Percentiles rank a stretch among this genome's conserved stretches.
Conservation (phyloP, 2,797 vertebrate species). For the Clarias pachynema region DNA sequence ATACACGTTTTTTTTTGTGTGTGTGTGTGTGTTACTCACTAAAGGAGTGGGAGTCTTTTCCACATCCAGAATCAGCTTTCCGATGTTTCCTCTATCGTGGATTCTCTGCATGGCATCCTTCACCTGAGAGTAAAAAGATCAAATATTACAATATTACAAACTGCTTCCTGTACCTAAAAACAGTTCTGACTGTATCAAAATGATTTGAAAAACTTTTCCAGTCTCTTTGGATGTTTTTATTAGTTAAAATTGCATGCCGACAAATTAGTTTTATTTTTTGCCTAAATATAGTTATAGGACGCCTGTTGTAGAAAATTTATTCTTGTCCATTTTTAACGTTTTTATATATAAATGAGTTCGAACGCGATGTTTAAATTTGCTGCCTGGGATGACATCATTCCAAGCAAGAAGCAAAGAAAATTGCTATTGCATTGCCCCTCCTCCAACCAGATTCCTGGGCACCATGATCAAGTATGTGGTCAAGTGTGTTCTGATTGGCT, state of each 20-base stretch:
- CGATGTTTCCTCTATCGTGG: conserved; percentile 97
- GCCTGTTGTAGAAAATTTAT: no score
- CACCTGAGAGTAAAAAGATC: conserved; percentile 77
- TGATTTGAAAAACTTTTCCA: background rate
- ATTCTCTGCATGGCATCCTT: conserved; percentile 99
- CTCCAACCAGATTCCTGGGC: no score
- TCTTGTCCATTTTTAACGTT: no score
- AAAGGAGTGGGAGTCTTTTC: conserved; percentile 96
- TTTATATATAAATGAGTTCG: no score
- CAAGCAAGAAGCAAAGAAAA: no score
- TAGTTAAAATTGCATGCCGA: background rate
- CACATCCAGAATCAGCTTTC: conserved; percentile 96
- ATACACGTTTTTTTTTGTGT: background rate
- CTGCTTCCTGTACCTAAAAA: background rate
- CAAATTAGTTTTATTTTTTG: background rate
- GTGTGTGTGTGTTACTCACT: conserved; percentile 70
- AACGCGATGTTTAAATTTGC: no score
- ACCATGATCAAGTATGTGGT: no score
- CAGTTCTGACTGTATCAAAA: background rate
- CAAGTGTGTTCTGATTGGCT: no score
- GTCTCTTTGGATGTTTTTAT: background rate
- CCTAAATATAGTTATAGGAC: background rate
- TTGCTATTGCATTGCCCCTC: no score
- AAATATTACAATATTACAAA: conserved; percentile 17
- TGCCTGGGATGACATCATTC: no score